These are phyloP conservation scores for Champsocephalus esox DNA, from an alignment of 2,797 vertebrate species.

Conservation along the genomic window DNA sequence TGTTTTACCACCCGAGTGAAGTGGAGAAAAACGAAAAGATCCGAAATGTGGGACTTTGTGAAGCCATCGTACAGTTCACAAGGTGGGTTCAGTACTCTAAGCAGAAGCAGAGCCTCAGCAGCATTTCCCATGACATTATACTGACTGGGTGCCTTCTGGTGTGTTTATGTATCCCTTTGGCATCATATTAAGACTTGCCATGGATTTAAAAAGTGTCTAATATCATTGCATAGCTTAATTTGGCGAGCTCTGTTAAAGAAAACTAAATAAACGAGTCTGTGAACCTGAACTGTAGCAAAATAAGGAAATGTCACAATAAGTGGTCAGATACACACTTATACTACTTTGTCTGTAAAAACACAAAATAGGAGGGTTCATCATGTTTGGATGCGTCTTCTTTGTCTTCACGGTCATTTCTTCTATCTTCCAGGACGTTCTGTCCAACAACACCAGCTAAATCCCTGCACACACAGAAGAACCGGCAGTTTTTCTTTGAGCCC, in stretches of 20 bases:
- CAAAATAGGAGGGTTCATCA: not conserved
- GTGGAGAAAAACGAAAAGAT: constrained; percentile 99
- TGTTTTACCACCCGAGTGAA: constrained; percentile 98
- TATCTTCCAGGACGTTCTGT: constrained; percentile 92
- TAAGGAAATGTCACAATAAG: constrained; percentile 21
- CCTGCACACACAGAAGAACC: constrained; percentile 97
- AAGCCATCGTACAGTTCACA: constrained; percentile 99
- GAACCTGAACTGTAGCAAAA: not conserved
- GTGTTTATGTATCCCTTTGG: constrained; percentile 3
- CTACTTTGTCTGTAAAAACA: not conserved
- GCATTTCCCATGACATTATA: not conserved
- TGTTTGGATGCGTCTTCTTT: not conserved
- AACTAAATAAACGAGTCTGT: not conserved
- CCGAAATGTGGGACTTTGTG: constrained; percentile 97
- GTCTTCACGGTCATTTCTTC: constrained; percentile 19
- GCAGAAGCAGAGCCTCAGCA: too few relatives aligned
- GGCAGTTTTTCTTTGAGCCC: constrained; percentile 97
- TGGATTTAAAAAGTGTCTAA: not conserved
- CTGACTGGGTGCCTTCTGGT: not conserved
- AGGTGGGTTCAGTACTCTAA: constrained; percentile 81
- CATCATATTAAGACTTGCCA: not conserved
- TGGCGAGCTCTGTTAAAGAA: not conserved
- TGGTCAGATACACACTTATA: constrained; percentile 1
- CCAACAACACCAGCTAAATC: constrained; percentile 98
- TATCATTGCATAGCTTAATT: not conserved